Evolutionary conservation across 2,888 invertebrate genomes (phyloP).

Genomic region (Conomelus anceps): DNA sequence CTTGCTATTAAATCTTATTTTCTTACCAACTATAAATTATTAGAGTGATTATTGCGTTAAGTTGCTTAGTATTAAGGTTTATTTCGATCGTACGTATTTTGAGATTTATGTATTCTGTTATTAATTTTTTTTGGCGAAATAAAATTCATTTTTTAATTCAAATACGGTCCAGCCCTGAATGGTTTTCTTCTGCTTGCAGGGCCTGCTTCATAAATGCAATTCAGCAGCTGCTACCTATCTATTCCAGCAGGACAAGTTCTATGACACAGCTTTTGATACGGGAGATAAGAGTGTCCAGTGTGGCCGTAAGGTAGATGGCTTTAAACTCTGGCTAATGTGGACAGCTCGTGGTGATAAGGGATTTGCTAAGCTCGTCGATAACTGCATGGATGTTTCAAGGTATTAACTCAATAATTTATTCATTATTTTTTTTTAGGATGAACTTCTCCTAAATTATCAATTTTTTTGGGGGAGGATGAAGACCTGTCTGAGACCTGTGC

Average conservation of each 20-base stretch:
- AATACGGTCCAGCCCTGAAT: no score
- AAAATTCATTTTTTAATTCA: no score
- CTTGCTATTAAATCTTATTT: no score
- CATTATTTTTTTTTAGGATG: background rate
- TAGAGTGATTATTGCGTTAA: no score
- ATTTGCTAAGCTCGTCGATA: conserved; percentile 54
- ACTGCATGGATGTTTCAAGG: conserved; percentile 54
- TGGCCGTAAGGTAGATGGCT: conserved; percentile 85
- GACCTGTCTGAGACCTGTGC: no score
- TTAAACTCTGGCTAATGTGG: conserved; percentile 92
- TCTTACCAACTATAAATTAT: no score
- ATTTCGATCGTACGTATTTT: no score
- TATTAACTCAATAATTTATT: conserved; percentile 33
- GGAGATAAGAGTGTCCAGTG: conserved; percentile 88
- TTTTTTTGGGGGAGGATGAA: background rate
- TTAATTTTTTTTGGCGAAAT: no score
- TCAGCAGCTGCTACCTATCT: conserved; percentile 67
- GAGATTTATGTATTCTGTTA: background rate
- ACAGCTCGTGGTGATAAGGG: conserved; percentile 66
- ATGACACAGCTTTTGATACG: conserved; percentile 68
- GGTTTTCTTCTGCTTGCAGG: conserved; percentile 35
- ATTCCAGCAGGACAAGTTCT: conserved; percentile 80
- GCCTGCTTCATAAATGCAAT: conserved; percentile 59
- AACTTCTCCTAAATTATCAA: background rate
- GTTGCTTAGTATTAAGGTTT: no score